Conservation (phyloP, 2,797 vertebrate species). For the Anisognathus igniventris region DNA sequence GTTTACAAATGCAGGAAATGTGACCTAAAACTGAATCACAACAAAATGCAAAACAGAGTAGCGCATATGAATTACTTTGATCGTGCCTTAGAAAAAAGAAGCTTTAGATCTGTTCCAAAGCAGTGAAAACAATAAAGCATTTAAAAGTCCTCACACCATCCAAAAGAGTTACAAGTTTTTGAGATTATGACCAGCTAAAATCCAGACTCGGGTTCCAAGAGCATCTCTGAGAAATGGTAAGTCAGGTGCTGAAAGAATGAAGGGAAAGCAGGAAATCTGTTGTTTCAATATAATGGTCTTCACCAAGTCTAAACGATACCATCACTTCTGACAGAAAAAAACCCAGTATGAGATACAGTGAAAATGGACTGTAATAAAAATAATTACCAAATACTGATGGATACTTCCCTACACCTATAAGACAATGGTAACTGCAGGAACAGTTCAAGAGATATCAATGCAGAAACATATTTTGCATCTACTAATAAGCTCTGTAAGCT, state of each 20-base stretch:
- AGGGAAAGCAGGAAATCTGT: neutral
- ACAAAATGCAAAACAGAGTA: slow-evolving; percentile 44
- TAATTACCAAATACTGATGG: neutral
- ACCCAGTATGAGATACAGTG: neutral
- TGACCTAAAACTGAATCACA: slow-evolving; percentile 29
- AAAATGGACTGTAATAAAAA: neutral
- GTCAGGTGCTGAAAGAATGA: neutral
- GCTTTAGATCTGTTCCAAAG: neutral
- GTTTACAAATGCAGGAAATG: slow-evolving; percentile 34
- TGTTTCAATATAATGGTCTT: neutral
- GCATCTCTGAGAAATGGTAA: neutral
- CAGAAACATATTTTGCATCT: neutral
- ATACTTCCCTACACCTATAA: neutral
- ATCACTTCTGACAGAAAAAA: neutral
- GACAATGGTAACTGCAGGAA: neutral
- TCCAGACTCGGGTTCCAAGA: neutral
- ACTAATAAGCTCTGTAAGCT: neutral
- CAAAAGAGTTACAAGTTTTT: neutral
- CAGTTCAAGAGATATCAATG: neutral
- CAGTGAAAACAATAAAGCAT: neutral
- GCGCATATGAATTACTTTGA: neutral
- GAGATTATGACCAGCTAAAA: neutral
- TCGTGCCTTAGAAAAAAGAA: neutral
- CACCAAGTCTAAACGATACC: neutral
- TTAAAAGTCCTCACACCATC: neutral